phyloP scores from a whole-genome alignment of 2,888 invertebrate genomes.

The Sycophila texana region DNA sequence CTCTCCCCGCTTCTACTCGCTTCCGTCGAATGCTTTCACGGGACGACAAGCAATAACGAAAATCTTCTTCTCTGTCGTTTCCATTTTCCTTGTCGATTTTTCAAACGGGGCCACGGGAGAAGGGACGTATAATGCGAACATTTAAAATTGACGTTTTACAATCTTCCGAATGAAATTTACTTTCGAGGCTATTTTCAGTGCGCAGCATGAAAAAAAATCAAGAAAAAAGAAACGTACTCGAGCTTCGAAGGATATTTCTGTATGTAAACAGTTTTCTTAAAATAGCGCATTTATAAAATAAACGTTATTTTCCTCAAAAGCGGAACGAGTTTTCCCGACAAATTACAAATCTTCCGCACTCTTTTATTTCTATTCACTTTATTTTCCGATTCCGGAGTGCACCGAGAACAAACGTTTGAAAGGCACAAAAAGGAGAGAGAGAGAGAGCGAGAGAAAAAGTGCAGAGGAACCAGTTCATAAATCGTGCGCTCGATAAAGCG shows the following conservation, averaged over 20 bases:
- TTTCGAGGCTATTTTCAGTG: no score
- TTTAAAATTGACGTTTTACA: slow-evolving; percentile 53
- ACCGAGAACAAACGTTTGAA: no score
- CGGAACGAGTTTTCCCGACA: neutral
- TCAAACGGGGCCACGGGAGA: slow-evolving; percentile 24
- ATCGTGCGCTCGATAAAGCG: neutral
- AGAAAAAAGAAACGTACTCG: no score
- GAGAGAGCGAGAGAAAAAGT: no score
- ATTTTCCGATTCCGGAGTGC: neutral
- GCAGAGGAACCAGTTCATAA: no score
- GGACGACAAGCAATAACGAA: slow-evolving; percentile 53
- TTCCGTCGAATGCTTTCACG: slow-evolving; percentile 26
- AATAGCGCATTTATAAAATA: no score
- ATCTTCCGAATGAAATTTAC: slow-evolving; percentile 43
- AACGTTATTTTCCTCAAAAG: neutral
- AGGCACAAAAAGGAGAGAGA: no score
- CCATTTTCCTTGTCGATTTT: slow-evolving; percentile 49
- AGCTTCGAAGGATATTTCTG: no score
- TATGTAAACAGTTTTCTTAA: no score
- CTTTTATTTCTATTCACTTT: neutral
- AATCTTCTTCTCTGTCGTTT: slow-evolving; percentile 49
- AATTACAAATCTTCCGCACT: slow-evolving; percentile 24
- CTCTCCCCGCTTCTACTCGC: slow-evolving; percentile 14
- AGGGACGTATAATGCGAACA: slow-evolving; percentile 9
- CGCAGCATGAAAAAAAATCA: no score